Conservation (phyloP, 2,113 vertebrate species). For the Neodon shergylaensis region DNA sequence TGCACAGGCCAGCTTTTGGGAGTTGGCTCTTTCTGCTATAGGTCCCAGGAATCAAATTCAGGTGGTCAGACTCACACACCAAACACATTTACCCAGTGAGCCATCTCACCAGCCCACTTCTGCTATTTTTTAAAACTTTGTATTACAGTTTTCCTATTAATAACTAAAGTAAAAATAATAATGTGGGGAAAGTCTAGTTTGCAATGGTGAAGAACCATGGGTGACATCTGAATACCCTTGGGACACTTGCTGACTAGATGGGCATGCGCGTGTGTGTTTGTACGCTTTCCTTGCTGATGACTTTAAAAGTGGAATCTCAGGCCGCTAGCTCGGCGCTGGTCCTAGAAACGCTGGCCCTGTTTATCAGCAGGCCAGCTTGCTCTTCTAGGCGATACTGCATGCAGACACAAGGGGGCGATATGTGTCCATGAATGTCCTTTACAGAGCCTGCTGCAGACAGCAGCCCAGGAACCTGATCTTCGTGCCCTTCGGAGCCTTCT, state of each 20-base stretch:
- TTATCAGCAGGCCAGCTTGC: rapidly evolving
- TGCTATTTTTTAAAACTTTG: not conserved
- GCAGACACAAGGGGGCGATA: constrained; percentile 44
- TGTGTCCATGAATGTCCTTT: not conserved
- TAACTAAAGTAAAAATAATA: not conserved
- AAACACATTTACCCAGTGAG: not conserved
- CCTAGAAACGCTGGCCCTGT: rapidly evolving
- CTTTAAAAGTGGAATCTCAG: not conserved
- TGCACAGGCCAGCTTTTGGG: not conserved
- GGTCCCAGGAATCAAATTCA: not conserved
- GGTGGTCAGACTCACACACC: not conserved
- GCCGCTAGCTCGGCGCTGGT: not conserved
- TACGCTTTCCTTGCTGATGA: not conserved
- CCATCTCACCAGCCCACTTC: not conserved
- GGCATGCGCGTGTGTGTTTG: too few relatives aligned
- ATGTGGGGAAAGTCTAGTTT: not conserved
- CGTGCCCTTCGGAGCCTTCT: not conserved
- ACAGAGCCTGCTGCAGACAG: not conserved
- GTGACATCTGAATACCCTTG: not conserved
- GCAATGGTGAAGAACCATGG: not conserved
- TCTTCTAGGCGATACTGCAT: not conserved
- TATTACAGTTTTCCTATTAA: not conserved
- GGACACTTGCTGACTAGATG: not conserved
- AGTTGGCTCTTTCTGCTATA: not conserved
- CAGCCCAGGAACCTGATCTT: not conserved